A percentile compares a stretch with the other conserved stretches of the same genome.
Evolutionary conservation across 2,888 invertebrate species (phyloP).

Genomic region (Leptothorax acervorum): DNA sequence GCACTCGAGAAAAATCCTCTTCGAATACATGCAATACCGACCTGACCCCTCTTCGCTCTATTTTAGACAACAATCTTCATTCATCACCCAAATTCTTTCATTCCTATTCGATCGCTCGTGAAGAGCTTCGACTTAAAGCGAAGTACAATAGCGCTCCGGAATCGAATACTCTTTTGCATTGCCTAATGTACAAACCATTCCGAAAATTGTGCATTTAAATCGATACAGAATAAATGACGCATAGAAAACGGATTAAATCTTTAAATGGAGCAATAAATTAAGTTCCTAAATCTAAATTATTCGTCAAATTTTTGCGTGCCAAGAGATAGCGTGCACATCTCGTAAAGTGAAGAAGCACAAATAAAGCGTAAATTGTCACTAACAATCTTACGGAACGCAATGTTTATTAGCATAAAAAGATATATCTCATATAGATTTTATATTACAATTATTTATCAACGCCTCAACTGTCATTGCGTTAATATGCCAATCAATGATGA

Average conservation of each 20-base stretch:
- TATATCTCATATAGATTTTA: not conserved
- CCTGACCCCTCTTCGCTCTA: not conserved
- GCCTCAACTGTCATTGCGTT: not conserved
- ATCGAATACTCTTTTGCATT: not conserved
- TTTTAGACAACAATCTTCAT: slow-evolving; percentile 37
- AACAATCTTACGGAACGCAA: not conserved
- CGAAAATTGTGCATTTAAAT: not conserved
- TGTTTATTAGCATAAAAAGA: not conserved
- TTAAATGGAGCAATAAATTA: not conserved
- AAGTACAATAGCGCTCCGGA: not conserved
- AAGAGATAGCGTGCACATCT: not conserved
- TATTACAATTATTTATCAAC: not conserved
- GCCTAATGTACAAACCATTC: slow-evolving; percentile 1
- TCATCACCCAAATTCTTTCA: slow-evolving; percentile 40
- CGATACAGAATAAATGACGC: not conserved
- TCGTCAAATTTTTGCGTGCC: not conserved
- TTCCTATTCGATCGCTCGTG: slow-evolving; percentile 22
- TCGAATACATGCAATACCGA: slow-evolving; percentile 11
- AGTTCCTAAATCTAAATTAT: not conserved
- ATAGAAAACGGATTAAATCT: not conserved
- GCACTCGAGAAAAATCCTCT: slow-evolving; percentile 18
- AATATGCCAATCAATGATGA: not conserved
- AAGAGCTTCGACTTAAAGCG: slow-evolving; percentile 10
- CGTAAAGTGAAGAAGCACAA: not conserved
- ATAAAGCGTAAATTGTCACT: not conserved